Base-by-base conservation (phyloP, 2,888 invertebrate genomes). In the Lobophora halterata region DNA sequence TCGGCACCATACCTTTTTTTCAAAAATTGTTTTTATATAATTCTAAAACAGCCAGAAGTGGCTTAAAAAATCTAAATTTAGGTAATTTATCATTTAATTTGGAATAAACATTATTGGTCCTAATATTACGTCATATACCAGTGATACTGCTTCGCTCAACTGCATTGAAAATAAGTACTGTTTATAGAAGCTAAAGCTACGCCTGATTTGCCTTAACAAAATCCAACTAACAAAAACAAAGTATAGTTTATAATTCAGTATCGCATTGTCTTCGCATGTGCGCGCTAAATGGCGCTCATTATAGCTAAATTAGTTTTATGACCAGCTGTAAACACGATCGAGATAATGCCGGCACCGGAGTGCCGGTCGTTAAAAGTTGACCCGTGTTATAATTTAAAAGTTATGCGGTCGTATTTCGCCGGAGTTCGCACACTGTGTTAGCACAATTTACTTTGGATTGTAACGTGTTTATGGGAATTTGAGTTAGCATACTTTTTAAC, bases 261-360 rank as follows among this genome's bases (percentile, higher is more conserved):
- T 24, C 23, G 30, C 32, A 42, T 21, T 43, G 42, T 45, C 49
- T 46, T 31, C 50, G 52, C 50, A 33, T 56, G 49, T 48, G 48
- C 47, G 36, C 39, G 44, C 42, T 65, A 64, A 43, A 67, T 64
- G 54, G 64, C 34, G 37, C 46, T 52, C 55, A 61, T 65, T 61
- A 63, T 41, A 52, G 58, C 51, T 54, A 61, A 65, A 64, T 67
- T 65, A 61, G 61, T 60, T 67, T 67, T 65, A 65, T 63, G 55
- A 40, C 41, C 24, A 53, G 21, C 52, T 61, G 63, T 67, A 59
- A 67, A 61, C 61, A 63, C 55, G 58, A 65, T 64, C 63, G 52
- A 54, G 68, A 67, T 67, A 61, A 61, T 57, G 37, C 46, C 45
- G 46, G 58, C 52, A 52, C 52, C 46, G 44, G 46, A 49, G 40